Evolutionary conservation across 2,888 invertebrate genomes (phyloP).

Genomic region (Phoenoteleia sp.): DNA sequence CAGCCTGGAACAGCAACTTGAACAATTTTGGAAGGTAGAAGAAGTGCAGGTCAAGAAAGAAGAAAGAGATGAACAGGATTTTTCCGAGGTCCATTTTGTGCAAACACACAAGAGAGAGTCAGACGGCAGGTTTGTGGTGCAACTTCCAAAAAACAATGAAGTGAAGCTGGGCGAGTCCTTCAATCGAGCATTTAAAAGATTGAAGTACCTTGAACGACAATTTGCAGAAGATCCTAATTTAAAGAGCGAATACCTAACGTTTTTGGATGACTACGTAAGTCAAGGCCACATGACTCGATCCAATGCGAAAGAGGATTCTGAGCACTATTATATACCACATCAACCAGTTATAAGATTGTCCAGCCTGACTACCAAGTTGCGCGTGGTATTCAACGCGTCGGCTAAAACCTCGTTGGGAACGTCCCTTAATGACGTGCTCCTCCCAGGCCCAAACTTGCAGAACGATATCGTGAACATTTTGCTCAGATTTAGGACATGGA

Average conservation of each 20-base stretch:
- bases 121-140: not conserved
- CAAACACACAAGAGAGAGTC: not conserved
- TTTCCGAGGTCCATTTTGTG: not conserved
- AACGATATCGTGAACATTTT: not conserved
- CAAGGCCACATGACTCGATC: not conserved
- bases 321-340: conserved; percentile 8
- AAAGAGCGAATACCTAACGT: not conserved
- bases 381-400: not conserved
- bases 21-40: not conserved
- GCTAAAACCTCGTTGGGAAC: not conserved
- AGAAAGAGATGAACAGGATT: not conserved
- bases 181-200: not conserved
- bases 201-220: not conserved
- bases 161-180: conserved; percentile 13
- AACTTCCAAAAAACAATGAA: not conserved
- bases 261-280: not conserved
- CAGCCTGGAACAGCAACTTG: not conserved
- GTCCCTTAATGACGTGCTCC: not conserved
- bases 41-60: not conserved
- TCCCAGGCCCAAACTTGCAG: not conserved
- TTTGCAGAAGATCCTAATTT: not conserved
- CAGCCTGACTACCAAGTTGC: not conserved
- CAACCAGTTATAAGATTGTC: not conserved
- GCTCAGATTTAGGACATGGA: not conserved
- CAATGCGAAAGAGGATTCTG: not conserved